phyloP scores from a whole-genome alignment of 2,113 vertebrate species.

The Synodontis membranacea region DNA sequence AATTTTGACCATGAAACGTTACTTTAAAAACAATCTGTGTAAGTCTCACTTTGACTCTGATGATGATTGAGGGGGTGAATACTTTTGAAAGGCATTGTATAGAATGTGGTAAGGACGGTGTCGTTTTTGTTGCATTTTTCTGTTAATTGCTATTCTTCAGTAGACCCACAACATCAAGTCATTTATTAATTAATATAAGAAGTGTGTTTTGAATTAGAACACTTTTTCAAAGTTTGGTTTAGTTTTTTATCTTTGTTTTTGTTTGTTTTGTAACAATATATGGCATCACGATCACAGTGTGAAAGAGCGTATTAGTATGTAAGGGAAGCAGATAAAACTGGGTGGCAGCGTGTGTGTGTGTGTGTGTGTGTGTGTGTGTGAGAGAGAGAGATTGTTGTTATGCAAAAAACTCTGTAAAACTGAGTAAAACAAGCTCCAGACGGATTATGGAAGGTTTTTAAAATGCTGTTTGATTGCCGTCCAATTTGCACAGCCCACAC shows the following conservation, averaged over 20 bases:
- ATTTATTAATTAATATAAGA: too few species aligned
- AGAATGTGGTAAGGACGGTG: too few species aligned
- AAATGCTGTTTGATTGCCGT: slow-evolving; percentile 31
- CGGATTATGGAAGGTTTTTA: slow-evolving; percentile 30
- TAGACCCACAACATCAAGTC: too few species aligned
- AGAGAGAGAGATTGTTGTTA: neutral
- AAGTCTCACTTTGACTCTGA: too few species aligned
- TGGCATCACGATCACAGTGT: neutral
- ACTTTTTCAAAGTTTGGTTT: too few species aligned
- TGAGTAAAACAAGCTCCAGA: slow-evolving; percentile 25
- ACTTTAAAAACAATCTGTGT: too few species aligned
- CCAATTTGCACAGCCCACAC: slow-evolving; percentile 39
- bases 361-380: neutral
- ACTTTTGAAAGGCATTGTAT: too few species aligned
- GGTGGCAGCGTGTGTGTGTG: neutral
- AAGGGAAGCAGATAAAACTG: neutral
- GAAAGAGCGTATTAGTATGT: neutral
- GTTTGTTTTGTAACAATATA: neutral
- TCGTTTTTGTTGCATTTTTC: too few species aligned
- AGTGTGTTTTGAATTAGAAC: too few species aligned
- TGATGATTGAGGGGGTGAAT: too few species aligned
- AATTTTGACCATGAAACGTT: too few species aligned
- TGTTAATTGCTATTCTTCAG: too few species aligned
- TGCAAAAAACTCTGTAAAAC: slow-evolving; percentile 28
- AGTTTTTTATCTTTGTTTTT: neutral